Evolutionary conservation across 1,140 invertebrate genomes (phyloP), one percentile per base, ranked within the genome.

Genomic region (Oscheius sp.): DNA sequence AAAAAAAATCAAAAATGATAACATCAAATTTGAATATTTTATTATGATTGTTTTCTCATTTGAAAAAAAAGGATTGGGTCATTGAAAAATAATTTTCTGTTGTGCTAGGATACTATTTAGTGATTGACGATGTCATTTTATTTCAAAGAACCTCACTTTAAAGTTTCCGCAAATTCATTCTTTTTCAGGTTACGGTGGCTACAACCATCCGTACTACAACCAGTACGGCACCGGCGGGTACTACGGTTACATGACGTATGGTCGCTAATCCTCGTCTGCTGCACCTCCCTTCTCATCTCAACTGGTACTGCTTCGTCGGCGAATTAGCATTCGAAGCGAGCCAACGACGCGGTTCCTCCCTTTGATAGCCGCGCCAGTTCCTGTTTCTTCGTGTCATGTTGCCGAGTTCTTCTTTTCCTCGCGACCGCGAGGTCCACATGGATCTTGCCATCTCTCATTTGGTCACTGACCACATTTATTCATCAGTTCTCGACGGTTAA

Each of bases 191-290:
- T 63, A 34, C 29, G 69, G 69, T 32, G 52, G 35, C 35, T 59
- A 58, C 10, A 58, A 58, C 52, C 58, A 68, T 20, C 69, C 69
- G 32, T 74, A 74, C 38, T 68, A 67, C 64, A 67, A 61, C 36
- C 64, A 66, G 29, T 74, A 74, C 72, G 63, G 46, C 29, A 61
- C 64, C 20, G 72, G 46, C 49, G 38, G 34, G 2, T 66, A 64
- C 59, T 67, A 68, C 28, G 64, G 64, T 26, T 74, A 74, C 65
- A 74, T 74, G 72, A 74, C 72, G 7, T 74, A 74, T 61, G 72
- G 72, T 68, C 72, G 72, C 29, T 68, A 68, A 74, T 1, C 49
- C 7, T 23, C 49, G 23, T 55, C 15, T 55, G 15, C 49, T 7
- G 15, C 49, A 23, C 4, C 23, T 55, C 28, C 23, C 28, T 26